A percentile compares a stretch with the other conserved stretches of the same genome.
These are phyloP conservation scores for Okamejei kenojei DNA, from an alignment of 2,797 vertebrate species.

Conservation along the genomic window DNA sequence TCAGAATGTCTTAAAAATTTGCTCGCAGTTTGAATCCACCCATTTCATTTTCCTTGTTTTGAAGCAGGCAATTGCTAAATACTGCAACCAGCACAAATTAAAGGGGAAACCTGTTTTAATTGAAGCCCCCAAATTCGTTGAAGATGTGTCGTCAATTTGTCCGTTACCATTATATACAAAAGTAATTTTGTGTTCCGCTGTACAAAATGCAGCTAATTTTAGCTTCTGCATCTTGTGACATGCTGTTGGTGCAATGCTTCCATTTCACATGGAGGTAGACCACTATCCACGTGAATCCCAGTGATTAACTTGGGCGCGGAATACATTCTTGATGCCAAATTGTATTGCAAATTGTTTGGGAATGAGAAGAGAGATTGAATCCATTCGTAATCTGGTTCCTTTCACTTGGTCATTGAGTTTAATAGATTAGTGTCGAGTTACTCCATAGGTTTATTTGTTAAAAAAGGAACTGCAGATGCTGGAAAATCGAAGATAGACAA, in stretches of 20 bases:
- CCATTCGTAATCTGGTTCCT: not conserved
- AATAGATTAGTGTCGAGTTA: not conserved
- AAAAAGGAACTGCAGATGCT: no score
- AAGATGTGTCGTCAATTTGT: not conserved
- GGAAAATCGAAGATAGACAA: no score
- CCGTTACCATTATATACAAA: not conserved
- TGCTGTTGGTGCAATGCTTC: not conserved
- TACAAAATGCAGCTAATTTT: not conserved
- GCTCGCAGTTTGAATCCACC: not conserved
- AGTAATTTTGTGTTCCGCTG: not conserved
- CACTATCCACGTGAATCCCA: not conserved
- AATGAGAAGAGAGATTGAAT: not conserved
- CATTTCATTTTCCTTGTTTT: not conserved
- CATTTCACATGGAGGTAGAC: not conserved
- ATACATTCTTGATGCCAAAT: not conserved
- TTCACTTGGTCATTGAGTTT: not conserved
- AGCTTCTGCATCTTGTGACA: not conserved
- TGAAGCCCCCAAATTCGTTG: no score
- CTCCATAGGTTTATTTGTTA: not conserved
- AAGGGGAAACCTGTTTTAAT: not conserved
- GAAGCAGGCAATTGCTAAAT: conserved; percentile 4
- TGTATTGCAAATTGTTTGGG: not conserved
- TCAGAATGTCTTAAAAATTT: not conserved
- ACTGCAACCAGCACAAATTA: not conserved
- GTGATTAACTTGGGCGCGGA: not conserved